Conservation (phyloP, 2,888 invertebrate genomes). For the Meliscaeva auricollis region DNA sequence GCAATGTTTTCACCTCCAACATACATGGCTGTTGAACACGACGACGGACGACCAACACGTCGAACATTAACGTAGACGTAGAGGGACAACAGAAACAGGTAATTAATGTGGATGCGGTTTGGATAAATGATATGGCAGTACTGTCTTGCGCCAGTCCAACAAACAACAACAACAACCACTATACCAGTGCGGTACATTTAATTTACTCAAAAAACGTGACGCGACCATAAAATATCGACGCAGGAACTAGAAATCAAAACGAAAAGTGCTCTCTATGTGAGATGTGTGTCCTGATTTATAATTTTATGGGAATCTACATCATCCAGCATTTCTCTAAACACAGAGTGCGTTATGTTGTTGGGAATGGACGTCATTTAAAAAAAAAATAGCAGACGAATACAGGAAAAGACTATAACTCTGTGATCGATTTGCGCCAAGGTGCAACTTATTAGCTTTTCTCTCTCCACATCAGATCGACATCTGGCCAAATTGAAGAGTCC, state of each 20-base stretch:
- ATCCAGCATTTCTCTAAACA: not conserved
- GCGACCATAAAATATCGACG: conserved; percentile 34
- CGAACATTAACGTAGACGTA: too few species aligned
- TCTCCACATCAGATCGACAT: conserved; percentile 40
- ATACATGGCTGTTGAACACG: not conserved
- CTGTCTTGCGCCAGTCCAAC: conserved; percentile 37
- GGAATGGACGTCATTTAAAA: conserved; percentile 37
- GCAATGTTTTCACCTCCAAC: conserved; percentile 28
- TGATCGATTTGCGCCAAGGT: conserved; percentile 57
- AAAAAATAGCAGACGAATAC: conserved; percentile 48
- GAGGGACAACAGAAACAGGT: conserved; percentile 30
- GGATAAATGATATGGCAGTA: conserved; percentile 36
- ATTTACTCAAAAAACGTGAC: conserved; percentile 66
- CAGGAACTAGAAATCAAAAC: conserved; percentile 65
- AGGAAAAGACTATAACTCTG: conserved; percentile 42
- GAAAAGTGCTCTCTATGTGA: conserved; percentile 33
- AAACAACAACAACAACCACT: not conserved
- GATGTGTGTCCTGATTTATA: conserved; percentile 42
- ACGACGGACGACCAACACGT: not conserved
- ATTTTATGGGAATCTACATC: conserved; percentile 22
- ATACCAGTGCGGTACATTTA: conserved; percentile 45
- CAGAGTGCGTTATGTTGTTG: conserved; percentile 3
- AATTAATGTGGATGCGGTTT: conserved; percentile 60
- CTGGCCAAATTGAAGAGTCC: conserved; percentile 45
- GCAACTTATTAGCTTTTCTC: conserved; percentile 67